These are phyloP conservation scores for Lepidurus packardi DNA, from an alignment of 1,140 invertebrate genomes.

Conservation along the genomic window DNA sequence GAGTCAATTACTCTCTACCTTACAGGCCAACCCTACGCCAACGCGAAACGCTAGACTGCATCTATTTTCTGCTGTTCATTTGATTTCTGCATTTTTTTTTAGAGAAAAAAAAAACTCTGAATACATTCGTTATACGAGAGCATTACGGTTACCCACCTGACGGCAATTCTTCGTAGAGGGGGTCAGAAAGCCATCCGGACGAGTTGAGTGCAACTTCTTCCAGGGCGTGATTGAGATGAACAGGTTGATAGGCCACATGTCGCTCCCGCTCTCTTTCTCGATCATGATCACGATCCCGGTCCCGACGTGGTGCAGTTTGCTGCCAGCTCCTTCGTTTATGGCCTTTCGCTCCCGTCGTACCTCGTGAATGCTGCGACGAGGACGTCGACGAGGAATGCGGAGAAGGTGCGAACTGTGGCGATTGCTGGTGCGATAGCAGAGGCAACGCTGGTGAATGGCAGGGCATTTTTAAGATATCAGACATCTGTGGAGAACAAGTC, in stretches of 20 bases:
- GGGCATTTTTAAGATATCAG: not conserved
- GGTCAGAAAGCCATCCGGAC: slow-evolving; percentile 3
- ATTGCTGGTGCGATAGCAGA: not conserved
- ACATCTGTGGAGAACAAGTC: not conserved
- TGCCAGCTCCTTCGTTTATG: slow-evolving; percentile 1
- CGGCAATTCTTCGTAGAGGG: not conserved
- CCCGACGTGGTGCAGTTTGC: not conserved
- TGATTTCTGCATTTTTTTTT: not conserved
- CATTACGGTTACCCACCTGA: not conserved
- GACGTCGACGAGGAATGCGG: not conserved
- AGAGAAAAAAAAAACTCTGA: too few species aligned
- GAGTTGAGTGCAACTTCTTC: not conserved
- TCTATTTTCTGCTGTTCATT: not conserved
- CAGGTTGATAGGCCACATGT: not conserved
- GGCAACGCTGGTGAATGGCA: slow-evolving; percentile 3
- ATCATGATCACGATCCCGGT: not conserved
- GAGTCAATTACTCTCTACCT: not conserved
- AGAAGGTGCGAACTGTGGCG: not conserved
- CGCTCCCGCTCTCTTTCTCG: not conserved
- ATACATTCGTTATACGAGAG: too few species aligned
- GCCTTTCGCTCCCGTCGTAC: not conserved
- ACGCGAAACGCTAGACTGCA: not conserved
- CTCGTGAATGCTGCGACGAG: slow-evolving; percentile 2
- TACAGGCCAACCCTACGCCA: not conserved
- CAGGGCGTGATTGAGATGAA: not conserved